Conservation (phyloP, 2,888 invertebrate species). For the Mythimna pallens region DNA sequence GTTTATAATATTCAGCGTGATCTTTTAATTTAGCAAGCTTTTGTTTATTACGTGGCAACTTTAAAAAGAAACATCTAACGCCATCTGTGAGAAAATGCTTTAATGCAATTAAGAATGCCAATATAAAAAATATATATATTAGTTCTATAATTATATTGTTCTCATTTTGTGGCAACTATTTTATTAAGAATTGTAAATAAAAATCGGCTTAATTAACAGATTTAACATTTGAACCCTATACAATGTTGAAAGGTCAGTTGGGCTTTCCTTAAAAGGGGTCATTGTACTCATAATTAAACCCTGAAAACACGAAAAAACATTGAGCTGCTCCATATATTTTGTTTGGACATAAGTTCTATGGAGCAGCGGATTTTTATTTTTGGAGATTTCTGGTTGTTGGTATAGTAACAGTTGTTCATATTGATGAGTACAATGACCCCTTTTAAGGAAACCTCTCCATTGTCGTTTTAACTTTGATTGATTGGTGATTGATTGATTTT, state of each 20-base stretch:
- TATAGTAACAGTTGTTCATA: no score
- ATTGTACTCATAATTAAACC: no score
- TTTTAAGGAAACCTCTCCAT: no score
- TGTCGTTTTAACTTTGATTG: no score
- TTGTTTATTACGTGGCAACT: slow-evolving; percentile 14
- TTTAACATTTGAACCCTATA: background rate
- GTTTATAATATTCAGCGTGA: background rate
- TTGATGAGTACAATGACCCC: no score
- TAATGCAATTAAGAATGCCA: slow-evolving; percentile 2
- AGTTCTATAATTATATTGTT: slow-evolving; percentile 1
- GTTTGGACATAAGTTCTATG: no score
- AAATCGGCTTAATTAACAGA: slow-evolving; percentile 23
- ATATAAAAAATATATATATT: background rate
- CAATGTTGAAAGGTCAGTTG: background rate
- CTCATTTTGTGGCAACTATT: slow-evolving; percentile 15
- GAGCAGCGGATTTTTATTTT: no score
- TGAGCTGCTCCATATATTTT: no score
- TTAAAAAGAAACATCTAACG: background rate
- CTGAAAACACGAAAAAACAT: no score
- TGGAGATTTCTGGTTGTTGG: no score
- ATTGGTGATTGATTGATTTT: no score
- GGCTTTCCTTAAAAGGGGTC: no score
- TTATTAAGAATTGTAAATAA: slow-evolving; percentile 33
- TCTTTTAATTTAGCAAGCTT: background rate
- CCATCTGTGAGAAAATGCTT: background rate